phyloP scores from a whole-genome alignment of 1,140 invertebrate species.

The Sipha flava region DNA sequence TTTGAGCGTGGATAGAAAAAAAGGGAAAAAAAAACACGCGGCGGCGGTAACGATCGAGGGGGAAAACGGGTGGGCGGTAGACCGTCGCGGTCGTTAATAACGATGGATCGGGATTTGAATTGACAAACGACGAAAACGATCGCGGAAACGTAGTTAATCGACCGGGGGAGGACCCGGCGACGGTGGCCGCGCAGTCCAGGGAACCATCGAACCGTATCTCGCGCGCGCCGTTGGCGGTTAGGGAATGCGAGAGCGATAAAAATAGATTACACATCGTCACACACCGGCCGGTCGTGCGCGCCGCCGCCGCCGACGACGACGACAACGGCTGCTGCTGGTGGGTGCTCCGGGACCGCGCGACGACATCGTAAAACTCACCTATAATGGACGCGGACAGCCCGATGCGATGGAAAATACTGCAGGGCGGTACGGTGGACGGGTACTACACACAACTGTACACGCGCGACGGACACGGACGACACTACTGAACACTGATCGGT shows the following conservation, averaged over 20 bases:
- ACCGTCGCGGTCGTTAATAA: too few species aligned
- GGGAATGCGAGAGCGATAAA: neutral
- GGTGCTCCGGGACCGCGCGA: too few species aligned
- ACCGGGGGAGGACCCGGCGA: too few species aligned
- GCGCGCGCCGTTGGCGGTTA: neutral
- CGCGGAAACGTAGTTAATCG: too few species aligned
- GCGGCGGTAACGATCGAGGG: neutral
- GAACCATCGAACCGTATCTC: too few species aligned
- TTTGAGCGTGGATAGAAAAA: too few species aligned
- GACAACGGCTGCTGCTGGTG: neutral
- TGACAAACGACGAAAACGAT: neutral
- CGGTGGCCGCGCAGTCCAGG: too few species aligned
- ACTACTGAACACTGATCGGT: neutral
- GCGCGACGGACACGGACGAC: neutral
- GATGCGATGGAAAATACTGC: neutral
- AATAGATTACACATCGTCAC: neutral
- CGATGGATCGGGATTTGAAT: too few species aligned
- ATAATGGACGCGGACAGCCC: constrained; percentile 5
- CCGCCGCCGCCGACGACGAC: neutral
- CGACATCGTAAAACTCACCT: neutral
- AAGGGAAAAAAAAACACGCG: constrained; percentile 10
- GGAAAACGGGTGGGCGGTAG: neutral
- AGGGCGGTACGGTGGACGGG: neutral
- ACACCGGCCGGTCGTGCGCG: neutral
- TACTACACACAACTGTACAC: too few species aligned